Percentiles rank a stretch among this genome's conserved stretches.
phyloP scores from a whole-genome alignment of 2,113 vertebrate species.

The Laterallus jamaicensis region DNA sequence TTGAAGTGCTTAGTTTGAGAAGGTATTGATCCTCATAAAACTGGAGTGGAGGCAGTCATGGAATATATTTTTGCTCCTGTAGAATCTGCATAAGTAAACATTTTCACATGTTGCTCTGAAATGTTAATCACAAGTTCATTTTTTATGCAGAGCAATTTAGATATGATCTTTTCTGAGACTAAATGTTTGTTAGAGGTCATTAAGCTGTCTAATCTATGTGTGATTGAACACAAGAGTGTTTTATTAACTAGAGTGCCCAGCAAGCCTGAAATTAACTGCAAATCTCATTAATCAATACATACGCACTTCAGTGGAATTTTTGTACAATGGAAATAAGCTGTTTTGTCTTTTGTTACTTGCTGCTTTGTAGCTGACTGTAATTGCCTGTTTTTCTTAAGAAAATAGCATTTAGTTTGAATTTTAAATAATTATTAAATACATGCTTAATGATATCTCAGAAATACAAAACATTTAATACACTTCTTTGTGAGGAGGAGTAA shows the following conservation, averaged over 20 bases:
- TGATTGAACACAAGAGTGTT: not conserved
- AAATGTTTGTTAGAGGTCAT: not conserved
- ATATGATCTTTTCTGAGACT: not conserved
- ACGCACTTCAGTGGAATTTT: not conserved
- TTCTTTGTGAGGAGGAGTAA: not conserved
- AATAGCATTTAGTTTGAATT: not conserved
- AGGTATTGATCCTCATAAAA: not conserved
- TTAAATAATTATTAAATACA: not conserved
- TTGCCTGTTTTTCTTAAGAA: not conserved
- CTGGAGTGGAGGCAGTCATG: not conserved
- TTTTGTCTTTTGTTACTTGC: not conserved
- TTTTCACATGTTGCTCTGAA: not conserved
- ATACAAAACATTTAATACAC: not conserved
- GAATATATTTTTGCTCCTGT: not conserved
- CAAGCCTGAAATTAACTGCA: constrained; percentile 8
- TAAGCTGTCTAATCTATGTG: not conserved
- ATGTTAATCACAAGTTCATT: not conserved
- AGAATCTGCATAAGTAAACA: not conserved
- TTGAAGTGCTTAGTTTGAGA: not conserved
- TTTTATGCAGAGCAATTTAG: not conserved
- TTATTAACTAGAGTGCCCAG: not conserved
- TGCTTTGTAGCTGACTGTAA: not conserved
- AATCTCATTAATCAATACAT: not conserved
- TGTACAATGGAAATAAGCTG: not conserved
- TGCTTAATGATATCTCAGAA: not conserved